Evolutionary conservation across 1,140 invertebrate genomes (phyloP).

Genomic region (Bradysia coprophila): DNA sequence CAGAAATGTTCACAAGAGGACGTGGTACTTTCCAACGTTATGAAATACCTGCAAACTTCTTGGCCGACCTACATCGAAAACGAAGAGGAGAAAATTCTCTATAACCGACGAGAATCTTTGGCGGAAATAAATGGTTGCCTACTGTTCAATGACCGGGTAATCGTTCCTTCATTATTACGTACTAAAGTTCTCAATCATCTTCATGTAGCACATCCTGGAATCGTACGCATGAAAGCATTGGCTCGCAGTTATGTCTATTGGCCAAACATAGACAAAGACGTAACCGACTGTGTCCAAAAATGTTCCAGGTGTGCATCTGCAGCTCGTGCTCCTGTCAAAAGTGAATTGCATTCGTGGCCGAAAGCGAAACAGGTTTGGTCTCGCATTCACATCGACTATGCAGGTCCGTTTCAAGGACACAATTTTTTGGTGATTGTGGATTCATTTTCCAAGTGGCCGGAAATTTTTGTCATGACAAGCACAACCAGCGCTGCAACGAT

Average conservation of each 20-base stretch:
- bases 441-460: conserved; percentile 5
- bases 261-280: conserved; percentile 10
- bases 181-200: conserved; percentile 4
- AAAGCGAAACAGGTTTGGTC: conserved; percentile 2
- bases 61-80: no score
- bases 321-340: background rate
- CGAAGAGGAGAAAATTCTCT: no score
- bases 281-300: conserved; percentile 9
- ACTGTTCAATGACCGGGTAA: background rate
- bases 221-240: conserved; percentile 12
- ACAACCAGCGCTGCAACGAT: conserved; percentile 1
- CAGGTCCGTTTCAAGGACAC: conserved; percentile 3
- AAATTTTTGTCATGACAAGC: conserved; percentile 1
- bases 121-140: background rate
- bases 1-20: no score
- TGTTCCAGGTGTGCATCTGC: conserved; percentile 5
- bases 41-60: no score
- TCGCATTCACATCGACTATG: conserved; percentile 5
- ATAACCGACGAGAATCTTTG: background rate
- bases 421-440: conserved; percentile 2
- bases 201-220: conserved; percentile 13
- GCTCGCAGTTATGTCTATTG: conserved; percentile 17
- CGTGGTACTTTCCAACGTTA: no score
- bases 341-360: conserved; percentile 2
- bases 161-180: background rate